Base-by-base conservation (phyloP, 2,113 vertebrate species). In the Crocuta crocuta region DNA sequence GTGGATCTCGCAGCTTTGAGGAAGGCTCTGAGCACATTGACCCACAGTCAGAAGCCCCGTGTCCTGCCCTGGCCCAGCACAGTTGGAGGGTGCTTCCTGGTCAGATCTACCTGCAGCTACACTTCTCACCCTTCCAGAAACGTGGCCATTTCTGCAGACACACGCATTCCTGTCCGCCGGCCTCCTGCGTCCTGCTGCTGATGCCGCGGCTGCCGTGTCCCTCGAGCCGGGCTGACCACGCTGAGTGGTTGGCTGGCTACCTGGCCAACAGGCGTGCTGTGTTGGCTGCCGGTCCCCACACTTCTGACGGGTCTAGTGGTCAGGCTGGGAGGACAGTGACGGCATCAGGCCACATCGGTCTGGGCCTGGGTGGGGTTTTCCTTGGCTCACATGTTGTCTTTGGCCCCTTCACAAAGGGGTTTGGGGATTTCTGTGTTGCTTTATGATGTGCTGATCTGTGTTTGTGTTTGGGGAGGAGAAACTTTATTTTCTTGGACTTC, bases 401-500 rank as follows among this genome's bases (percentile, higher is more conserved):
- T 68, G 5, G 5, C 48, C 83, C 84, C 61, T 92, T 79, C 50
- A 39, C 76, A 23, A 84, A 85, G 53, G 65, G 26, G 2, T 28
- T 35, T 87, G 11, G 17, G 68, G 26, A 11, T 68, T 39, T 73
- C 66, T 88, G 35, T 50, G 82, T 61, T 33, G 2, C 50, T 78
- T 80, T 71, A 82, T 89, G 70, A 79, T 21, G 35, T 83, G 61
- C 73, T 58, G 85, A 74, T 79, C 76, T 84, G 48, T 89, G 53
- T 53, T 48, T 86, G 21, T 92, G 15, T 55, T 89, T 71, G 16
- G 39, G 24, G 28, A 89, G 79, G 61, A 84, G 35, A 70, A 79
- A 35, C 48, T 39, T 61, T 23, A n/a, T 74, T 48, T 91, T 93
- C 4, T 43, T 61, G 48, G 73, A 73, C 33, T n/a, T 92, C 28